Evolutionary conservation across 35 echinoderm and acorn worm species (phyloP).

Genomic region (Lytechinus pictus): DNA sequence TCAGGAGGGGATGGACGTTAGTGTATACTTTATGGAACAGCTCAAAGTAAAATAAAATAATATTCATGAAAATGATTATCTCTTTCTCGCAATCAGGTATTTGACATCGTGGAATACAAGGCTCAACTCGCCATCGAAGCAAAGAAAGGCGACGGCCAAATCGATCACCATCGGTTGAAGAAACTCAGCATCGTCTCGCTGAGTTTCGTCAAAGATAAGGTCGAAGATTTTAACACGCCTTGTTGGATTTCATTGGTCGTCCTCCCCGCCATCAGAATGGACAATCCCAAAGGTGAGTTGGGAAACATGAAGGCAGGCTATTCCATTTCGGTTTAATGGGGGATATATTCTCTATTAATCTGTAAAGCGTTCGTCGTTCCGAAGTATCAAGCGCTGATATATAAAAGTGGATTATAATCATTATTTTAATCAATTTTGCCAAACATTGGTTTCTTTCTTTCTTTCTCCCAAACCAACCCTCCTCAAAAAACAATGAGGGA

Average conservation of each 20-base stretch:
- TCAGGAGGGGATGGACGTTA: too few relatives aligned
- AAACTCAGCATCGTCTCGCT: slow-evolving; percentile 74
- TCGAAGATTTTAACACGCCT: slow-evolving; percentile 80
- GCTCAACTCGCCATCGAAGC: slow-evolving; percentile 77
- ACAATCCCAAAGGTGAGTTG: slow-evolving; percentile 65
- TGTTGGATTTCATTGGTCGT: slow-evolving; percentile 90
- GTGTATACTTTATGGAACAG: too few relatives aligned
- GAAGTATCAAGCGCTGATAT: too few relatives aligned
- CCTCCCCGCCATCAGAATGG: slow-evolving; percentile 73
- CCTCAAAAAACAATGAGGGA: too few relatives aligned
- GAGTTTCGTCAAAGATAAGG: slow-evolving; percentile 90
- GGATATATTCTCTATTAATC: neutral
- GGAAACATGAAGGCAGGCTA: neutral
- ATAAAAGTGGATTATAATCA: too few relatives aligned
- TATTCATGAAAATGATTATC: too few relatives aligned
- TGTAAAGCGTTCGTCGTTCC: too few relatives aligned
- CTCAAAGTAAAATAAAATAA: too few relatives aligned
- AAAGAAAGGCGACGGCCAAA: slow-evolving; percentile 57
- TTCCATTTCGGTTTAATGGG: neutral
- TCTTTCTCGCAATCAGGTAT: slow-evolving; percentile 59
- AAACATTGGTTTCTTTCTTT: too few relatives aligned
- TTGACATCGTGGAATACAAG: slow-evolving; percentile 90
- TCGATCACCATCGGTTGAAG: slow-evolving; percentile 64
- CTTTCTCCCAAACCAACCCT: too few relatives aligned
- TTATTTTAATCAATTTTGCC: too few relatives aligned